Conservation (phyloP, 2,797 vertebrate genomes). For the Miichthys miiuy region DNA sequence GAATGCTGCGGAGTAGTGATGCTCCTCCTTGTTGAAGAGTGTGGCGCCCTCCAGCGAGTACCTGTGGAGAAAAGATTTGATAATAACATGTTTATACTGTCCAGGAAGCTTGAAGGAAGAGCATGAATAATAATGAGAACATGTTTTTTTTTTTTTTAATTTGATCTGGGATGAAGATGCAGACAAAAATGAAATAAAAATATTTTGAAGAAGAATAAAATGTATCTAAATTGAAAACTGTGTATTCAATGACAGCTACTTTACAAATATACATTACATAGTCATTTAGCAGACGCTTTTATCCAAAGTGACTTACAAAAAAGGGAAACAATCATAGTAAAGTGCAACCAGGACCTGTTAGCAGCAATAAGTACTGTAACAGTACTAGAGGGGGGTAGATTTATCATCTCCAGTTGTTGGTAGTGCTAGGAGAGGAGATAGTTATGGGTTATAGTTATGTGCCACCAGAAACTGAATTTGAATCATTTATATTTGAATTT, state of each 20-base stretch:
- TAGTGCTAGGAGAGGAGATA: too few relatives aligned
- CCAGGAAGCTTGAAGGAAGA: background rate
- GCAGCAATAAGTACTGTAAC: too few relatives aligned
- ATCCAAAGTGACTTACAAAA: too few relatives aligned
- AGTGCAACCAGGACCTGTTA: too few relatives aligned
- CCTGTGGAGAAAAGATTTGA: conserved; percentile 70
- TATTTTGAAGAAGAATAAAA: background rate
- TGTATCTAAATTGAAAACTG: background rate
- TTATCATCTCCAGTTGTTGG: too few relatives aligned
- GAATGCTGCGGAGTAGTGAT: conserved; percentile 92
- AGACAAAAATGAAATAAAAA: background rate
- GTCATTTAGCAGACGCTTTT: too few relatives aligned
- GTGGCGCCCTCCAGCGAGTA: conserved; percentile 92
- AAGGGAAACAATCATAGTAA: too few relatives aligned
- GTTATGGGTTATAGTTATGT: too few relatives aligned
- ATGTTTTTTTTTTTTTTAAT: background rate
- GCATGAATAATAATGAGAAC: background rate
- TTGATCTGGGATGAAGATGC: background rate
- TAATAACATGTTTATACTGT: background rate
- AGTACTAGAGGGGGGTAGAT: too few relatives aligned
- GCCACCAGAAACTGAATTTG: too few relatives aligned
- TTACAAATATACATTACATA: background rate
- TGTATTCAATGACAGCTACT: background rate
- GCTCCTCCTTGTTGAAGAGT: conserved; percentile 92
- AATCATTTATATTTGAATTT: too few relatives aligned